A percentile compares a stretch with the other conserved stretches of the same genome.
Evolutionary conservation across 2,113 vertebrate genomes (phyloP).

Genomic region (Pitta sordida): DNA sequence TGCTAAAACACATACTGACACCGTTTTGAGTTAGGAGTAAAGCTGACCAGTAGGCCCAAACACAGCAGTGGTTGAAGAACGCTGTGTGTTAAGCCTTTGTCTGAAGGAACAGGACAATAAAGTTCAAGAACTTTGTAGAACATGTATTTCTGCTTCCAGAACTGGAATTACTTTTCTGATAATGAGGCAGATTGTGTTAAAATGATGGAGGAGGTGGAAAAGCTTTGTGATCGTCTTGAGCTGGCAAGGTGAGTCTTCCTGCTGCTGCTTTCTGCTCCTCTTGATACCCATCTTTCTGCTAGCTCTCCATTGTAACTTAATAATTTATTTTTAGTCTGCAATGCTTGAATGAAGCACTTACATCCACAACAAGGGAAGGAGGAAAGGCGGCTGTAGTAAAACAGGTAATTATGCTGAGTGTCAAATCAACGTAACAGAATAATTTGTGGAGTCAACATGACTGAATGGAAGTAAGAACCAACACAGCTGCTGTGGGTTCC

Average conservation of each 20-base stretch:
- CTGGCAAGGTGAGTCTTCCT: slow-evolving; percentile 80
- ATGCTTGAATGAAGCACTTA: slow-evolving; percentile 90
- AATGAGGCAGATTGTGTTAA: slow-evolving; percentile 89
- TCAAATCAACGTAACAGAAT: neutral
- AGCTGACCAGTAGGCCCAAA: neutral
- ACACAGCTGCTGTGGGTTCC: neutral
- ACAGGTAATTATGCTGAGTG: slow-evolving; percentile 81
- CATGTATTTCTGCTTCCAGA: slow-evolving; percentile 78
- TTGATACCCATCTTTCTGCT: slow-evolving; percentile 34
- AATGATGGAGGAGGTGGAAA: slow-evolving; percentile 99
- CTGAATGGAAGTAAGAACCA: neutral
- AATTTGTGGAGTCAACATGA: neutral
- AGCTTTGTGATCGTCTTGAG: slow-evolving; percentile 95
- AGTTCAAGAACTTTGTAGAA: slow-evolving; percentile 60
- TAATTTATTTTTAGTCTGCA: slow-evolving; percentile 84
- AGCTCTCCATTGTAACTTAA: slow-evolving; percentile 56
- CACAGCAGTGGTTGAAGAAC: neutral
- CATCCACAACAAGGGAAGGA: slow-evolving; percentile 85
- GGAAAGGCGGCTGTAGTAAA: slow-evolving; percentile 89
- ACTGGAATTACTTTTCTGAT: slow-evolving; percentile 96
- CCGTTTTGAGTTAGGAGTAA: neutral
- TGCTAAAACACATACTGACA: neutral
- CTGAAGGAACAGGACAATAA: slow-evolving; percentile 13
- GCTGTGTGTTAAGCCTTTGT: neutral
- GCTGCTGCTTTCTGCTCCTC: neutral